phyloP scores from a whole-genome alignment of 64 coral and sea anemone genomes.

The Acropora tenuis region DNA sequence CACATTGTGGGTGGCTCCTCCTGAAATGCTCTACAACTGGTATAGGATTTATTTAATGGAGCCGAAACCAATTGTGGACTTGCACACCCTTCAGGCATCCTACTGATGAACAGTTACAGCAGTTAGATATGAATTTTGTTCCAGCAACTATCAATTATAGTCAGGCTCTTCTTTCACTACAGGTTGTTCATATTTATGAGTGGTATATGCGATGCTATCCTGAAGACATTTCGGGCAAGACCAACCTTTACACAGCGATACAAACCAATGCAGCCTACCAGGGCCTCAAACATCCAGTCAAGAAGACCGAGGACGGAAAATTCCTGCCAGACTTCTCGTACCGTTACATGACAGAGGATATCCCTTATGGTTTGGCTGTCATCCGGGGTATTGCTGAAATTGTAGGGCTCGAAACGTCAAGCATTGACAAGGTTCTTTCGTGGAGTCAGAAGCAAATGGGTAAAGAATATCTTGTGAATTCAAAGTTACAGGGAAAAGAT shows the following conservation, averaged over 20 bases:
- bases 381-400: conserved; percentile 75
- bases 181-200: conserved; percentile 25
- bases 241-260: conserved; percentile 22
- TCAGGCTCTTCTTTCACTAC: not conserved
- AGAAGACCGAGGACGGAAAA: conserved; percentile 19
- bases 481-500: conserved; percentile 71
- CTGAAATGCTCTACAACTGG: not conserved
- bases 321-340: conserved; percentile 40
- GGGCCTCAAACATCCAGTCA: conserved; percentile 21
- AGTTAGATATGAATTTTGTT: not conserved
- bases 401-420: conserved; percentile 53
- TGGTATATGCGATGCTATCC: conserved; percentile 35
- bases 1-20: not conserved
- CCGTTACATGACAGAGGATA: conserved; percentile 54
- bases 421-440: conserved; percentile 44
- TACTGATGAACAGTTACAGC: not conserved
- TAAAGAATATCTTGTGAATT: conserved; percentile 75
- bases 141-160: not conserved
- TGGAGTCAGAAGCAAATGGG: conserved; percentile 63
- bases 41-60: not conserved
- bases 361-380: conserved; percentile 52
- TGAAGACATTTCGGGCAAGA: conserved; percentile 20
- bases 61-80: not conserved
- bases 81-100: not conserved
- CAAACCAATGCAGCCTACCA: conserved; percentile 15